Conservation (phyloP, 1,140 invertebrate genomes). For the Cherax quadricarinatus region DNA sequence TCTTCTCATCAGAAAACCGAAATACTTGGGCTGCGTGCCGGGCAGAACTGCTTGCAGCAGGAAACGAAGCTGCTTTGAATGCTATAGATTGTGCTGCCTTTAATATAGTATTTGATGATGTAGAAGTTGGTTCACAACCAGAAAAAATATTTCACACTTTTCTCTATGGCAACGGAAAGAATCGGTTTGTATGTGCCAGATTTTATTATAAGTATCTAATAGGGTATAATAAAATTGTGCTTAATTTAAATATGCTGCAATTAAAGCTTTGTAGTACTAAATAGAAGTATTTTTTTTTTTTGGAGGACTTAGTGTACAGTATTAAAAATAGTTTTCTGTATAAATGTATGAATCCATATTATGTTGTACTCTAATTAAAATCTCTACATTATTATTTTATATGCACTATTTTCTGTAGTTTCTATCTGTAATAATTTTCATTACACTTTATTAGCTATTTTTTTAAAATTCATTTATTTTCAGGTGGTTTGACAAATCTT, state of each 20-base stretch:
- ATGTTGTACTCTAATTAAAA: too few species aligned
- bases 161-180: conserved; percentile 90
- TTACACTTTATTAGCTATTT: too few species aligned
- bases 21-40: conserved; percentile 91
- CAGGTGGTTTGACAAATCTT: conserved; percentile 99
- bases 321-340: too few species aligned
- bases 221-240: not conserved
- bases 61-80: conserved; percentile 85
- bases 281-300: too few species aligned
- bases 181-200: conserved; percentile 81
- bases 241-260: not conserved
- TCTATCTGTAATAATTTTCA: too few species aligned
- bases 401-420: too few species aligned
- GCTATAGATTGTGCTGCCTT: conserved; percentile 94
- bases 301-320: too few species aligned
- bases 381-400: too few species aligned
- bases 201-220: too few species aligned
- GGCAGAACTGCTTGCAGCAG: conserved; percentile 81
- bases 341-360: too few species aligned
- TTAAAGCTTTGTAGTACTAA: too few species aligned
- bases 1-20: conserved; percentile 89
- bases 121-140: conserved; percentile 80
- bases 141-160: conserved; percentile 82
- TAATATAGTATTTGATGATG: conserved; percentile 88
- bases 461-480: not conserved